Evolutionary conservation across 1,140 invertebrate genomes (phyloP).

Genomic region (Drosophila orena): DNA sequence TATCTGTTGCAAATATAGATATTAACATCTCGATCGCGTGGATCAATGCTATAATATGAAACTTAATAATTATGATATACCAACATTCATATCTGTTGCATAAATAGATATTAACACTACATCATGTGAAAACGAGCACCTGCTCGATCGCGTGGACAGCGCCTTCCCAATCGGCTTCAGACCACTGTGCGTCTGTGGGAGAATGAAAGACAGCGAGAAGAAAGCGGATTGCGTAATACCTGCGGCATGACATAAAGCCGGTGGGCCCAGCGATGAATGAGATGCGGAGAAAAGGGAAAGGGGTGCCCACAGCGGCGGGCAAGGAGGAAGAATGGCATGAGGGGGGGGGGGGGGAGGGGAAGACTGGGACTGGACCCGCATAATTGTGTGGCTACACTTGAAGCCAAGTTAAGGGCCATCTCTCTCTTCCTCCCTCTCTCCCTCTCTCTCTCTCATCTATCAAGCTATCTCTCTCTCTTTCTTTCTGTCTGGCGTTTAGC

Average conservation of each 20-base stretch:
- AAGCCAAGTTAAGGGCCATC: slow-evolving; percentile 35
- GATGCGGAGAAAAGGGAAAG: background rate
- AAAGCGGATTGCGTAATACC: slow-evolving; percentile 75
- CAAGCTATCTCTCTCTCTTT: too few relatives aligned
- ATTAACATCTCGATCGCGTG: too few relatives aligned
- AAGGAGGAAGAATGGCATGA: background rate
- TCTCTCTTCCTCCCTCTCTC: background rate
- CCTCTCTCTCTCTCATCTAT: too few relatives aligned
- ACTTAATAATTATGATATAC: too few relatives aligned
- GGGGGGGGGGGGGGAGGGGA: background rate
- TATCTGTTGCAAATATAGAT: too few relatives aligned
- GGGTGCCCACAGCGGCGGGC: background rate
- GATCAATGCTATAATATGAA: too few relatives aligned
- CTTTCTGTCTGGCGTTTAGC: too few relatives aligned
- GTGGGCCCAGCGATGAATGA: slow-evolving; percentile 1
- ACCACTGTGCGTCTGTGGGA: slow-evolving; percentile 52
- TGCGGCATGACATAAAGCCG: slow-evolving; percentile 62
- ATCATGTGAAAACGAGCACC: background rate
- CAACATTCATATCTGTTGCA: too few relatives aligned
- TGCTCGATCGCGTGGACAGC: background rate
- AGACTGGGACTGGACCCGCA: slow-evolving; percentile 52
- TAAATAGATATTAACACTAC: too few relatives aligned
- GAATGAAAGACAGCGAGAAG: slow-evolving; percentile 67
- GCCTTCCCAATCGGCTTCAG: background rate
- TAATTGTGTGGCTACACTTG: slow-evolving; percentile 69